These are phyloP conservation scores for Perithous albicinctus DNA, from an alignment of 2,888 invertebrate species.

Conservation along the genomic window DNA sequence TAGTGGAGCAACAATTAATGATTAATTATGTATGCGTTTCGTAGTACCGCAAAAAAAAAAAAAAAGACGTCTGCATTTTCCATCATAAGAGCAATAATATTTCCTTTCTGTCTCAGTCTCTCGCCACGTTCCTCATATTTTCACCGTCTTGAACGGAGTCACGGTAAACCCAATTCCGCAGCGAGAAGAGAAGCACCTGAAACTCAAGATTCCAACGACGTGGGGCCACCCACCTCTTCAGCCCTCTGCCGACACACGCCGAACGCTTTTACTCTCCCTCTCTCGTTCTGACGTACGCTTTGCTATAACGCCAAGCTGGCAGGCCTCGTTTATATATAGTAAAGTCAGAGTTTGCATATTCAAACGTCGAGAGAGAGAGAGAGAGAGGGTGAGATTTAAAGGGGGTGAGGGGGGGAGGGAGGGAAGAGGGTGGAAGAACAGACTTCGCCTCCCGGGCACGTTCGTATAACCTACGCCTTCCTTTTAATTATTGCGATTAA, in stretches of 20 bases:
- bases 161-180: conserved; percentile 55
- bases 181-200: conserved; percentile 37
- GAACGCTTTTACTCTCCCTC: conserved; percentile 41
- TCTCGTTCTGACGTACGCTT: conserved; percentile 23
- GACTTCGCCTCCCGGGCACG: conserved; percentile 66
- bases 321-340: conserved; percentile 62
- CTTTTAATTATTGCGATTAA: conserved; percentile 83
- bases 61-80: conserved; percentile 31
- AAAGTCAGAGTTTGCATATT: conserved; percentile 80
- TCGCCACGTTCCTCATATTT: conserved; percentile 23
- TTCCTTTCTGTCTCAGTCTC: too few relatives aligned
- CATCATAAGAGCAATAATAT: conserved; percentile 45
- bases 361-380: conserved; percentile 74
- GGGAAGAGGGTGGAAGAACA: conserved; percentile 35
- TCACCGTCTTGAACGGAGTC: conserved; percentile 9
- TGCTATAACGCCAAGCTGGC: conserved; percentile 57
- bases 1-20: conserved; percentile 51
- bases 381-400: conserved; percentile 10
- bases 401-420: conserved; percentile 15
- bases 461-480: conserved; percentile 74
- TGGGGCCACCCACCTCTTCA: too few relatives aligned
- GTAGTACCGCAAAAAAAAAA: too few relatives aligned
- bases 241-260: conserved; percentile 49
- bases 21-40: conserved; percentile 58
- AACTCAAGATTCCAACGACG: conserved; percentile 37